phyloP scores from a whole-genome alignment of 2,888 invertebrate genomes.

The Clostera curtula region DNA sequence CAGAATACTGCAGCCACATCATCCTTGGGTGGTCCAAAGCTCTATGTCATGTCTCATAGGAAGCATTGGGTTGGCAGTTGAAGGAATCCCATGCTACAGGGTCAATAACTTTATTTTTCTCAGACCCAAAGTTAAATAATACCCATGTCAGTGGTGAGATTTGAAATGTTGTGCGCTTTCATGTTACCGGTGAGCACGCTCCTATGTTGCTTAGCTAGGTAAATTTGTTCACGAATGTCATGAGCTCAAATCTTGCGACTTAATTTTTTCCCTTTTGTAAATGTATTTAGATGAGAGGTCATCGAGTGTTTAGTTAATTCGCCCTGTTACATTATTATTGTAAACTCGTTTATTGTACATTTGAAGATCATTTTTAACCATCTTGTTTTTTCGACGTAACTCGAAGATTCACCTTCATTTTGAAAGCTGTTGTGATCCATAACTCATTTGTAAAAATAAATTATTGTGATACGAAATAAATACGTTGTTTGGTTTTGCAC shows the following conservation, averaged over 20 bases:
- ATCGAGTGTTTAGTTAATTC: constrained; percentile 22
- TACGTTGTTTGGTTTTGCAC: constrained; percentile 22
- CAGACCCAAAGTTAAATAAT: too few relatives aligned
- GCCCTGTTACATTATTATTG: constrained; percentile 29
- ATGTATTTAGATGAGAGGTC: constrained; percentile 26
- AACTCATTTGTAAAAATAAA: constrained; percentile 75
- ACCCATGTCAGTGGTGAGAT: too few relatives aligned
- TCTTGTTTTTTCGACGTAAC: constrained; percentile 46
- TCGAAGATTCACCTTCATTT: constrained; percentile 47
- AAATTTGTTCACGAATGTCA: constrained; percentile 47
- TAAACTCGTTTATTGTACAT: constrained; percentile 36
- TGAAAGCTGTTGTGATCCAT: constrained; percentile 68
- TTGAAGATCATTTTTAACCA: constrained; percentile 45
- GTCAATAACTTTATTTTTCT: too few relatives aligned
- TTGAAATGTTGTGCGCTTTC: too few relatives aligned
- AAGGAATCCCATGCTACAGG: too few relatives aligned
- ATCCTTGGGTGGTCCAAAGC: too few relatives aligned
- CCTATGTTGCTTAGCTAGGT: constrained; percentile 60
- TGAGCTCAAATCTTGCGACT: constrained; percentile 59
- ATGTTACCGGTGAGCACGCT: too few relatives aligned
- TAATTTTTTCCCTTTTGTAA: constrained; percentile 33
- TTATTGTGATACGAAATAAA: constrained; percentile 71
- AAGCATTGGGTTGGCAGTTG: too few relatives aligned
- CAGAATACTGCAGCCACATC: too few relatives aligned
- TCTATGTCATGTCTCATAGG: too few relatives aligned